phyloP scores from a whole-genome alignment of 1,140 invertebrate genomes.

The Bombus ignitus region DNA sequence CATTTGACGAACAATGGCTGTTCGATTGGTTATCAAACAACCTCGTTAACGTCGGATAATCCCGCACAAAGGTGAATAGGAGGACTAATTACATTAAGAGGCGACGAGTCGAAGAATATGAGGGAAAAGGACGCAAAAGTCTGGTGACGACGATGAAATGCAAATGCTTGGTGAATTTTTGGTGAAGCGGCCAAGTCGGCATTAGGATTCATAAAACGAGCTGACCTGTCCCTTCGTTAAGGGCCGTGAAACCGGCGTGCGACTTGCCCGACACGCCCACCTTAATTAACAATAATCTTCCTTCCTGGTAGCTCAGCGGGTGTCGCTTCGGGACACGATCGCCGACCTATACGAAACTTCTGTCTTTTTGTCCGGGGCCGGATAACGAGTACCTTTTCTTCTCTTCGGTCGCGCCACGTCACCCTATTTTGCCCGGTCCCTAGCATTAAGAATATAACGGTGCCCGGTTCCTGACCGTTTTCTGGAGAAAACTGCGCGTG shows the following conservation, averaged over 20 bases:
- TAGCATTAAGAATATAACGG: slow-evolving; percentile 45
- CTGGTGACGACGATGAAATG: slow-evolving; percentile 8
- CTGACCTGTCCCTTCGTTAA: slow-evolving; percentile 60
- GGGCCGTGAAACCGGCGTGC: slow-evolving; percentile 46
- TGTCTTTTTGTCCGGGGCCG: slow-evolving; percentile 52
- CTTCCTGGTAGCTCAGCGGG: slow-evolving; percentile 75
- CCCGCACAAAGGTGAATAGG: slow-evolving; percentile 18
- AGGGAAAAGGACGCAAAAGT: neutral
- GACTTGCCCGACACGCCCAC: slow-evolving; percentile 63
- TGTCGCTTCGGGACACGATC: slow-evolving; percentile 58
- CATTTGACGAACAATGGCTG: slow-evolving; percentile 6
- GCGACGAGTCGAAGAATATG: neutral
- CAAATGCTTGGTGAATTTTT: slow-evolving; percentile 41
- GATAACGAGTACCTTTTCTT: slow-evolving; percentile 61
- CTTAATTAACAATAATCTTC: slow-evolving; percentile 77
- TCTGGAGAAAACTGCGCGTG: neutral
- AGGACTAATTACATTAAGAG: slow-evolving; percentile 39
- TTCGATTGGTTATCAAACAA: slow-evolving; percentile 48
- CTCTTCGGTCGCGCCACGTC: neutral
- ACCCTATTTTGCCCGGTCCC: slow-evolving; percentile 12
- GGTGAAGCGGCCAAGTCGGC: neutral
- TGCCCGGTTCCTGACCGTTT: slow-evolving; percentile 17
- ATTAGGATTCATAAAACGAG: slow-evolving; percentile 56
- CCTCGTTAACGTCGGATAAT: slow-evolving; percentile 34
- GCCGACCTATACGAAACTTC: slow-evolving; percentile 50